Evolutionary conservation across 2,888 invertebrate genomes (phyloP).

Genomic region (Endomychus coccineus): DNA sequence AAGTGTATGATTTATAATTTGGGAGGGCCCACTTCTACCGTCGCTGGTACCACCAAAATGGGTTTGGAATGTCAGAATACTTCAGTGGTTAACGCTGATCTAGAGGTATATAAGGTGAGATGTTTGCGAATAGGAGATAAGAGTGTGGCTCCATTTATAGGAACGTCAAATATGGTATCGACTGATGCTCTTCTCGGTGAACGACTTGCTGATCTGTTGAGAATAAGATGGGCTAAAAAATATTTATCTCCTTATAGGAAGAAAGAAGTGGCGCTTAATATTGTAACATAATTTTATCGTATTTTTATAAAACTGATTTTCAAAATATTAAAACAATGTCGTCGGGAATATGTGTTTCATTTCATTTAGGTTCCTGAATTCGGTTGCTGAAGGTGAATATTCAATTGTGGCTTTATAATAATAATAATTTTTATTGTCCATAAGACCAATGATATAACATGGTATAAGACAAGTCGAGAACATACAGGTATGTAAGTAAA

Average conservation of each 20-base stretch:
- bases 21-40: constrained; percentile 2
- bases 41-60: constrained; percentile 34
- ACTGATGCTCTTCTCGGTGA: constrained; percentile 50
- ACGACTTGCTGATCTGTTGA: constrained; percentile 43
- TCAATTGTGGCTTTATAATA: no score
- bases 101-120: constrained; percentile 36
- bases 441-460: no score
- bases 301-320: no score
- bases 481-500: no score
- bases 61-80: constrained; percentile 32
- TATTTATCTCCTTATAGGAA: constrained; percentile 9
- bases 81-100: constrained; percentile 40
- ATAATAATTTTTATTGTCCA: no score
- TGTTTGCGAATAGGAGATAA: constrained; percentile 44
- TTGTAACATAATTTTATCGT: constrained; percentile 5
- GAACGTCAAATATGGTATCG: constrained; percentile 43
- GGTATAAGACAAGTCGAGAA: no score
- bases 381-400: no score
- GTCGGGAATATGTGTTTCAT: no score
- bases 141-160: constrained; percentile 37
- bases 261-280: constrained; percentile 10
- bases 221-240: constrained; percentile 10
- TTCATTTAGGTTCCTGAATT: no score
- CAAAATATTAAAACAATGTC: no score
- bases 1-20: constrained; percentile 22